Evolutionary conservation across 2,113 vertebrate species (phyloP).

Genomic region (Burhinus oedicnemus): DNA sequence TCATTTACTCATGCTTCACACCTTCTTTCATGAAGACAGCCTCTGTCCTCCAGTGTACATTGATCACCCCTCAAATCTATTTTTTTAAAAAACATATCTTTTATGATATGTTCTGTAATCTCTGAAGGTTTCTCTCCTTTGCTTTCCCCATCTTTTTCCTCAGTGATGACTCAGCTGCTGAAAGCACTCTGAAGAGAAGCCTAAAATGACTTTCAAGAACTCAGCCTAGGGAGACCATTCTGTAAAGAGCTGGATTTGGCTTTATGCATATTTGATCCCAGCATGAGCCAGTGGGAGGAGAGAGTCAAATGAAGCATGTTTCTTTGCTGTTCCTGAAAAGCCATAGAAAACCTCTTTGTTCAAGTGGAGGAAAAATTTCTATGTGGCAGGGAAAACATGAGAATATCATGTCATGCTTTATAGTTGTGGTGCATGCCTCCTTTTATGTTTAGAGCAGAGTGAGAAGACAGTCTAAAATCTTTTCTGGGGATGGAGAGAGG

Average conservation of each 20-base stretch:
- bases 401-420: background rate
- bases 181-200: background rate
- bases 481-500: background rate
- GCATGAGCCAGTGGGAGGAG: background rate
- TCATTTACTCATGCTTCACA: background rate
- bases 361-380: background rate
- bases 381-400: background rate
- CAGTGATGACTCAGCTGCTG: background rate
- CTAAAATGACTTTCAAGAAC: background rate
- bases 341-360: background rate
- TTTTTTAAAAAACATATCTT: fast-evolving
- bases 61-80: background rate
- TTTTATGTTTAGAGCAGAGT: background rate
- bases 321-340: background rate
- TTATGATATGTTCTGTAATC: background rate
- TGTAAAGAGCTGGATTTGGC: background rate
- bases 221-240: background rate
- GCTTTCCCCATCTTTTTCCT: background rate
- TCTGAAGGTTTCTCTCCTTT: background rate
- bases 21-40: background rate
- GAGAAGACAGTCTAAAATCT: background rate
- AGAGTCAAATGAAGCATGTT: background rate
- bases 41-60: background rate
- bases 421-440: no score
- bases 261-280: background rate